Evolutionary conservation across 1,140 invertebrate species (phyloP).

Genomic region (Eriocheir sinensis): DNA sequence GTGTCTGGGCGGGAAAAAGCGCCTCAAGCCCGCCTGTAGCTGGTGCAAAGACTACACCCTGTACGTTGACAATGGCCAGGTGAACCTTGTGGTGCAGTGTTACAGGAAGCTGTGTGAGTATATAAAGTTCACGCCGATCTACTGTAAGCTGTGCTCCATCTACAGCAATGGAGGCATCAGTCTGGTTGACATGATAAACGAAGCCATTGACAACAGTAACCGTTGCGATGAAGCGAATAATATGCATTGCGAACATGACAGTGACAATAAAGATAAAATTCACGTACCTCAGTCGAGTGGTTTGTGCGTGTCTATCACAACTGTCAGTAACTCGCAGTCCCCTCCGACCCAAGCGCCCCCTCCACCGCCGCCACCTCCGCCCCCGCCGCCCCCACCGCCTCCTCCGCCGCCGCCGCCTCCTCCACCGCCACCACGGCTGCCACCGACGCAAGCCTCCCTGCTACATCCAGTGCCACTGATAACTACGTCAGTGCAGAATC

Average conservation of each 20-base stretch:
- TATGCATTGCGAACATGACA: conserved; percentile 69
- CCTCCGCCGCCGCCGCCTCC: background rate
- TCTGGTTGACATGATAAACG: conserved; percentile 81
- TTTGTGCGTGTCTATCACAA: background rate
- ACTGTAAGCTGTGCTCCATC: conserved; percentile 83
- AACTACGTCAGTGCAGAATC: conserved; percentile 35
- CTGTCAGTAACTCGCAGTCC: conserved; percentile 53
- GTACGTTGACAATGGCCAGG: conserved; percentile 91
- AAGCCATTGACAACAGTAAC: conserved; percentile 81
- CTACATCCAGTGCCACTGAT: conserved; percentile 41
- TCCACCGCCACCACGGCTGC: background rate
- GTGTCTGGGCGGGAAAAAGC: conserved; percentile 92
- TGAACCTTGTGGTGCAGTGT: conserved; percentile 91
- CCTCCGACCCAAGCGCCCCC: conserved; percentile 17
- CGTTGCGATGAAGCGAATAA: conserved; percentile 69
- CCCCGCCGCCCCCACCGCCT: background rate
- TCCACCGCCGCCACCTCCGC: background rate
- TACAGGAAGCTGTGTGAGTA: conserved; percentile 94
- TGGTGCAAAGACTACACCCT: conserved; percentile 92
- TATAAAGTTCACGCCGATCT: conserved; percentile 88
- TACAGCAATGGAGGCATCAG: conserved; percentile 81
- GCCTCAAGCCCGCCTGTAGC: conserved; percentile 90
- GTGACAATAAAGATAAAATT: conserved; percentile 65
- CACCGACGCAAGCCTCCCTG: background rate
- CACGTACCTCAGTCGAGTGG: conserved; percentile 60